Percentiles rank a stretch among this genome's conserved stretches.
phyloP scores from a whole-genome alignment of 2,797 vertebrate genomes.

The Lateolabrax maculatus region DNA sequence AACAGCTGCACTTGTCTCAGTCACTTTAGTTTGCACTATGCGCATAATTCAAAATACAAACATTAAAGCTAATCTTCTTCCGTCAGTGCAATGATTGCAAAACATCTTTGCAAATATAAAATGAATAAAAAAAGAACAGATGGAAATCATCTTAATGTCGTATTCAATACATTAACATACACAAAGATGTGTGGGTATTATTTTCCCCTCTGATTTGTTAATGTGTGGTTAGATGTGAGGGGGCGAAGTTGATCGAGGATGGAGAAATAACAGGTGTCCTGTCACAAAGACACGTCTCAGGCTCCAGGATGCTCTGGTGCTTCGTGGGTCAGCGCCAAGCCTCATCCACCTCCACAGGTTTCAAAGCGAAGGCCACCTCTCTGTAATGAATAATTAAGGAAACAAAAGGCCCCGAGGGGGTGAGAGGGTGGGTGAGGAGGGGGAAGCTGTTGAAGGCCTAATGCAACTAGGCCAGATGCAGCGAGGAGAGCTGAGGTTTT shows the following conservation, averaged over 20 bases:
- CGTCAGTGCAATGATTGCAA: not conserved
- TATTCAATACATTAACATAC: conserved; percentile 25
- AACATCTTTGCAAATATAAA: conserved; percentile 3
- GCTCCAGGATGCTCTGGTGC: conserved; percentile 81
- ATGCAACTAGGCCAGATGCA: conserved; percentile 83
- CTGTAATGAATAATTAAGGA: conserved; percentile 84
- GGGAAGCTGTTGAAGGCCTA: conserved; percentile 64
- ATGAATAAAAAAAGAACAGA: conserved; percentile 11
- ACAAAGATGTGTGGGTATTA: conserved; percentile 37
- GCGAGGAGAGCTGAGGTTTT: conserved; percentile 78
- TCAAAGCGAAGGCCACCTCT: conserved; percentile 85
- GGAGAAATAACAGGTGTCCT: conserved; percentile 86
- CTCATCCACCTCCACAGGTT: conserved; percentile 86
- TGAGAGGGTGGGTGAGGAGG: conserved; percentile 58
- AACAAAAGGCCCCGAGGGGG: conserved; percentile 77
- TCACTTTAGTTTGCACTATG: conserved; percentile 3
- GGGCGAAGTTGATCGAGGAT: conserved; percentile 49
- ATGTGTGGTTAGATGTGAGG: conserved; percentile 39
- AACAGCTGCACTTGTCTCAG: not conserved
- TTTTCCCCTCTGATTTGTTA: conserved; percentile 57
- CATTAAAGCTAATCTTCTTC: not conserved
- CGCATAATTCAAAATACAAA: not conserved
- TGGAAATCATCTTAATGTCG: conserved; percentile 12
- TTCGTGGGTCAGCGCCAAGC: conserved; percentile 80
- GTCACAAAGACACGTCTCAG: conserved; percentile 82